Evolutionary conservation across 2,113 vertebrate species (phyloP).

Genomic region (Ictalurus punctatus): DNA sequence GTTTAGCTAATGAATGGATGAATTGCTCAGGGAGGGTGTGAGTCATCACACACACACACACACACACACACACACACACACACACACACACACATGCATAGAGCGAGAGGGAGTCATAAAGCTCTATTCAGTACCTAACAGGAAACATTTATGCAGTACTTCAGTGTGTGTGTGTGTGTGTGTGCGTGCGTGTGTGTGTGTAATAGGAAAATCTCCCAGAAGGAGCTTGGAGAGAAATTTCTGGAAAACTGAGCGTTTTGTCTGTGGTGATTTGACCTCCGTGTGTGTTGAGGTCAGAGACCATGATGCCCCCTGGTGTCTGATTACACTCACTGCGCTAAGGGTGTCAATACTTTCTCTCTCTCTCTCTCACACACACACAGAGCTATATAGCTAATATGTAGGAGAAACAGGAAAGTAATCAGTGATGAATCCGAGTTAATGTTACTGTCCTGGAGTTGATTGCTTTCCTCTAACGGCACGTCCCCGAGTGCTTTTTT

Average conservation of each 20-base stretch:
- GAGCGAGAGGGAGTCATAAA: background rate
- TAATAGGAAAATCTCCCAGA: slow-evolving; percentile 12
- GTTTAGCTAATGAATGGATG: background rate
- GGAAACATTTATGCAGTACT: background rate
- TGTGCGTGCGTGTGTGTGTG: slow-evolving; percentile 17
- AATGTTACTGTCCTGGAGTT: background rate
- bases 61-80: slow-evolving; percentile 27
- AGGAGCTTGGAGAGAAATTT: slow-evolving; percentile 11
- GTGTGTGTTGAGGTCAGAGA: slow-evolving; percentile 26
- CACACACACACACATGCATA: background rate
- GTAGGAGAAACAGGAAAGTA: background rate
- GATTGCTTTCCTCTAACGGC: background rate
- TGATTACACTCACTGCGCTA: background rate
- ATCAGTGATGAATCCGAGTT: background rate
- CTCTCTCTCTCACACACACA: background rate
- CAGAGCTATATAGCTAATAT: background rate
- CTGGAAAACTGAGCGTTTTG: slow-evolving; percentile 18
- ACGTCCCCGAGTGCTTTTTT: too few species aligned
- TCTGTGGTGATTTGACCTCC: slow-evolving; percentile 31
- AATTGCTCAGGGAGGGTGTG: background rate
- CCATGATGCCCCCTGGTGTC: slow-evolving; percentile 58
- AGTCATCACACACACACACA: slow-evolving; percentile 23
- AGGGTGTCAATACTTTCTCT: background rate
- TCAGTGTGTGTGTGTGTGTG: slow-evolving; percentile 1
- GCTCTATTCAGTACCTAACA: slow-evolving; percentile 6